phyloP scores from a whole-genome alignment of 2,797 vertebrate genomes.

The Urocyon cinereoargenteus region DNA sequence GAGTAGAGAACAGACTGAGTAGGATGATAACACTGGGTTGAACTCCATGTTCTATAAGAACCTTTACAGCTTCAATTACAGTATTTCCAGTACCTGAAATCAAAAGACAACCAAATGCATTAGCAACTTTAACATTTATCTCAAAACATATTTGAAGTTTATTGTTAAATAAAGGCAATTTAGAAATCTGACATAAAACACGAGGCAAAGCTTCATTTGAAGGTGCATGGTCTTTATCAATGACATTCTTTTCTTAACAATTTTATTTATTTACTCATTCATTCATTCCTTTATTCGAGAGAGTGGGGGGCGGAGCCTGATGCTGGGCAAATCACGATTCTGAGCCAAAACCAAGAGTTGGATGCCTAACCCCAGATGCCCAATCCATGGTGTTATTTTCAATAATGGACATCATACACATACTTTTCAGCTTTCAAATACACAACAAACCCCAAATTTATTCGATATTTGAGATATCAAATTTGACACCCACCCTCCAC shows the following conservation, averaged over 20 bases:
- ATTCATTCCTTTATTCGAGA: too few relatives aligned
- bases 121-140: conserved; percentile 33
- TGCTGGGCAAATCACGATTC: not conserved
- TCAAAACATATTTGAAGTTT: conserved; percentile 10
- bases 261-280: not conserved
- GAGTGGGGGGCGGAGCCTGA: not conserved
- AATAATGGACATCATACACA: conserved; percentile 5
- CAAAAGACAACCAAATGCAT: conserved; percentile 54
- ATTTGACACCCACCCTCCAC: not conserved
- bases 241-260: not conserved
- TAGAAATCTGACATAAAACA: conserved; percentile 44
- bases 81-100: conserved; percentile 96
- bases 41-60: conserved; percentile 96
- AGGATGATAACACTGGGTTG: conserved; percentile 96
- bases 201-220: conserved; percentile 35
- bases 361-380: not conserved
- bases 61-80: conserved; percentile 96
- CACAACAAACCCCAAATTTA: conserved; percentile 8
- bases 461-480: conserved; percentile 52
- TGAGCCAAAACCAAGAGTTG: not conserved
- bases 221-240: not conserved
- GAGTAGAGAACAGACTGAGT: conserved; percentile 97
- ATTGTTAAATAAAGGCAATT: conserved; percentile 23
- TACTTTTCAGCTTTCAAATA: conserved; percentile 53
- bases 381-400: conserved; percentile 20